These are phyloP conservation scores for Zapornia atra DNA, from an alignment of 2,113 vertebrate species.

Conservation along the genomic window DNA sequence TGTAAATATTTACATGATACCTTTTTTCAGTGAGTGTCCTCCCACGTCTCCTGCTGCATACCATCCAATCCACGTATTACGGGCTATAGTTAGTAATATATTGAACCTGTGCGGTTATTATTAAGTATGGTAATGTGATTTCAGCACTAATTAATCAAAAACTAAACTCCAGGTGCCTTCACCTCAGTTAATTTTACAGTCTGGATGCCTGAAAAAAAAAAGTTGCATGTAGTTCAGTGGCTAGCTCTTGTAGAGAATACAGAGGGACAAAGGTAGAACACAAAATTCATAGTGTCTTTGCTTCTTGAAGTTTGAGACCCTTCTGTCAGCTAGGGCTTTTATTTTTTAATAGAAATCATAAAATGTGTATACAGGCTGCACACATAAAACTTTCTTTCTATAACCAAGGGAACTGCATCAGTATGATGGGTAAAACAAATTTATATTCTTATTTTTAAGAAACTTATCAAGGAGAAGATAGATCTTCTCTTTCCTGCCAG, in stretches of 20 bases:
- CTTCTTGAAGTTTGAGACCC: background rate
- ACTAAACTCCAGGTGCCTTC: background rate
- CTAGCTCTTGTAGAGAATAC: background rate
- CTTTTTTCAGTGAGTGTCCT: background rate
- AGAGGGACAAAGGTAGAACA: background rate
- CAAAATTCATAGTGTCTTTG: background rate
- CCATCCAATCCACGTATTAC: background rate
- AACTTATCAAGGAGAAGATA: background rate
- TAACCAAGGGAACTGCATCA: background rate
- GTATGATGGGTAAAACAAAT: background rate
- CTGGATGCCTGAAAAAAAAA: background rate
- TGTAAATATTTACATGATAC: conserved; percentile 8
- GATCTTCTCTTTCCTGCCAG: background rate
- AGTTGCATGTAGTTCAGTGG: background rate
- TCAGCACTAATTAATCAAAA: background rate
- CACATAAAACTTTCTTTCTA: background rate
- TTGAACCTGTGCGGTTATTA: background rate
- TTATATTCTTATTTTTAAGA: background rate
- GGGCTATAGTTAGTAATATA: background rate
- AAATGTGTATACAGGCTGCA: background rate
- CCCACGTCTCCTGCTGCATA: background rate
- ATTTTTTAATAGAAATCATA: background rate
- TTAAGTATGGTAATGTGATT: background rate
- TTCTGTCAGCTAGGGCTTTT: background rate
- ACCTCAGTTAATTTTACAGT: background rate